These are phyloP conservation scores for Drosophila atripex DNA, from an alignment of 2,888 invertebrate species.

Conservation along the genomic window DNA sequence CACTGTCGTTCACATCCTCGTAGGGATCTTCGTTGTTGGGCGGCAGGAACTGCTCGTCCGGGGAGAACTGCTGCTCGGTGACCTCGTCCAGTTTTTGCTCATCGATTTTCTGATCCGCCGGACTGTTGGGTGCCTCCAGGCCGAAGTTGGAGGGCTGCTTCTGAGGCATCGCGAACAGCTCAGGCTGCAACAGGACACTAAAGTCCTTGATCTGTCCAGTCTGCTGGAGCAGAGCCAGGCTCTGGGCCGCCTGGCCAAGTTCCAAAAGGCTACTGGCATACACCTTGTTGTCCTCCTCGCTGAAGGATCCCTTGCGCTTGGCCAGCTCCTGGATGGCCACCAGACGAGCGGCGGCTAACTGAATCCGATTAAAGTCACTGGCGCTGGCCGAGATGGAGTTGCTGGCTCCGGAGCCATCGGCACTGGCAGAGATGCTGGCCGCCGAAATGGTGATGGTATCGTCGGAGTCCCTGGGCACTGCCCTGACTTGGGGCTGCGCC, in stretches of 20 bases:
- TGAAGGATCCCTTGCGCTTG: conserved; percentile 86
- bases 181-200: conserved; percentile 83
- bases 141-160: conserved; percentile 66
- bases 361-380: conserved; percentile 86
- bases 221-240: conserved; percentile 85
- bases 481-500: conserved; percentile 44
- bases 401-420: conserved; percentile 38
- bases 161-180: conserved; percentile 70
- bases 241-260: conserved; percentile 86
- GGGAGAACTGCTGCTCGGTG: conserved; percentile 73
- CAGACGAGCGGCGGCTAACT: conserved; percentile 86
- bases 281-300: conserved; percentile 85
- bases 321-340: conserved; percentile 87
- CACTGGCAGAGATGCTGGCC: conserved; percentile 65
- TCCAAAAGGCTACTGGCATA: conserved; percentile 86
- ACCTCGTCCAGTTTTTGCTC: conserved; percentile 74
- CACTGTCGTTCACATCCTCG: conserved; percentile 82
- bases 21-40: conserved; percentile 79
- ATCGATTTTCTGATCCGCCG: conserved; percentile 66
- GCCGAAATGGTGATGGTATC: conserved; percentile 84
- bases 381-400: conserved; percentile 56
- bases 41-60: conserved; percentile 79
- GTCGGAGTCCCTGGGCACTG: conserved; percentile 52
- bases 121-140: conserved; percentile 55
- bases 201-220: conserved; percentile 85